Evolutionary conservation across 2,888 invertebrate genomes (phyloP).

Genomic region (Cerastis leucographa): DNA sequence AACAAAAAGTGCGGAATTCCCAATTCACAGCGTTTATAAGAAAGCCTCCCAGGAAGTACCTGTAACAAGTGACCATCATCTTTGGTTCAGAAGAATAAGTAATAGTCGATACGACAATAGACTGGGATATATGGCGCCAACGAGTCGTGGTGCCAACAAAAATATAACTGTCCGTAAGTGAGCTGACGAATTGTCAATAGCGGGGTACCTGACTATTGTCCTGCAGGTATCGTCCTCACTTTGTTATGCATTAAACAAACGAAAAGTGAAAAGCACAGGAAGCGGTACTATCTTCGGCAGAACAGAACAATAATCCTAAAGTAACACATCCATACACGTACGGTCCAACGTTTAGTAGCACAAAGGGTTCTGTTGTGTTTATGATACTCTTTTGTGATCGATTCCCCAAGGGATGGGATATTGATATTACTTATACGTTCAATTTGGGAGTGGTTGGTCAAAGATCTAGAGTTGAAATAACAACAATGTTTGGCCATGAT

Average conservation of each 20-base stretch:
- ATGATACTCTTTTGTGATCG: constrained; percentile 42
- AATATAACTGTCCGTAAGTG: constrained; percentile 82
- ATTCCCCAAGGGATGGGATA: constrained; percentile 10
- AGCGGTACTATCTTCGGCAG: constrained; percentile 78
- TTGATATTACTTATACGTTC: constrained; percentile 2
- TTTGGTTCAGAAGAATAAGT: constrained; percentile 71
- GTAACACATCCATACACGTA: constrained; percentile 78
- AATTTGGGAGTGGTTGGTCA: not conserved
- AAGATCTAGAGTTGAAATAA: not conserved
- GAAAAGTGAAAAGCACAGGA: constrained; percentile 82
- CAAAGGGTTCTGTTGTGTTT: constrained; percentile 66
- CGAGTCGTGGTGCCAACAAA: constrained; percentile 77
- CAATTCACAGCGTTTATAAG: constrained; percentile 61
- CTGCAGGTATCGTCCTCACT: constrained; percentile 78
- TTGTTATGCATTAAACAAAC: constrained; percentile 75
- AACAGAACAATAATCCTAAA: constrained; percentile 80
- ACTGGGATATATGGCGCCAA: constrained; percentile 84
- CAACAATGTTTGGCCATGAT: not conserved
- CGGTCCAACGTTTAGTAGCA: constrained; percentile 59
- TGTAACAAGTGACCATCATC: constrained; percentile 72
- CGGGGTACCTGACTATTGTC: constrained; percentile 81
- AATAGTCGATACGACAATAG: constrained; percentile 77
- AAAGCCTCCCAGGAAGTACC: constrained; percentile 74
- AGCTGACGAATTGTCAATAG: constrained; percentile 74
- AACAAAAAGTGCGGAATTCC: constrained; percentile 58